These are phyloP conservation scores for Tokudaia muenninki DNA, from an alignment of 2,797 vertebrate species.

Conservation along the genomic window DNA sequence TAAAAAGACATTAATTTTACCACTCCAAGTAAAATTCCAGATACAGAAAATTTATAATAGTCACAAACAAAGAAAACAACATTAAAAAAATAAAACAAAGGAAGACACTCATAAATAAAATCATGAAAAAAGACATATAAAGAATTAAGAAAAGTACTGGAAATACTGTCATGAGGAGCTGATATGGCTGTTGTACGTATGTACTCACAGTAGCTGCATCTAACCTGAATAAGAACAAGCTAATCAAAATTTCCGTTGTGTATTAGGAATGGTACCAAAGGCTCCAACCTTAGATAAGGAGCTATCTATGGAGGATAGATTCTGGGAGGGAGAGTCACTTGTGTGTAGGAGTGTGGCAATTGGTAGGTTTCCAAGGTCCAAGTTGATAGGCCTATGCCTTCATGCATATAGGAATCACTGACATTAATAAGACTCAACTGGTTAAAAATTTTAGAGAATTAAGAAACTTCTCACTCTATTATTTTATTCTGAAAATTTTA, in stretches of 20 bases:
- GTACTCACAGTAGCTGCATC: not conserved
- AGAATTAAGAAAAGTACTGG: not conserved
- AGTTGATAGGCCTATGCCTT: fast-evolving
- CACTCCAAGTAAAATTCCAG: not conserved
- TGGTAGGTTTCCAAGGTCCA: not conserved
- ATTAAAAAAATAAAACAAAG: not conserved
- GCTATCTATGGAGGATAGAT: not conserved
- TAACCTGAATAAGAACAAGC: not conserved
- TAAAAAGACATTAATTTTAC: not conserved
- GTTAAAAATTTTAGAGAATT: not conserved
- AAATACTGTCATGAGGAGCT: no score
- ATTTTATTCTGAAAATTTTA: not conserved
- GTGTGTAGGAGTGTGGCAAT: not conserved
- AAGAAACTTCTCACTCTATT: not conserved
- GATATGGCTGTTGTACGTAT: not conserved
- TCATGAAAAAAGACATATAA: no score
- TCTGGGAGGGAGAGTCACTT: not conserved
- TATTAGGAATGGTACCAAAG: not conserved
- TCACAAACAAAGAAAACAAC: not conserved
- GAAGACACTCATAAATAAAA: not conserved
- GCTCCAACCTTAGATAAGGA: no score
- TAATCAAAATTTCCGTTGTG: no score
- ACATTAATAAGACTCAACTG: no score
- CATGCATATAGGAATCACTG: not conserved
- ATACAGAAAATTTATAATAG: not conserved